Conservation (phyloP, 2,797 vertebrate species). For the Sus cebifrons region DNA sequence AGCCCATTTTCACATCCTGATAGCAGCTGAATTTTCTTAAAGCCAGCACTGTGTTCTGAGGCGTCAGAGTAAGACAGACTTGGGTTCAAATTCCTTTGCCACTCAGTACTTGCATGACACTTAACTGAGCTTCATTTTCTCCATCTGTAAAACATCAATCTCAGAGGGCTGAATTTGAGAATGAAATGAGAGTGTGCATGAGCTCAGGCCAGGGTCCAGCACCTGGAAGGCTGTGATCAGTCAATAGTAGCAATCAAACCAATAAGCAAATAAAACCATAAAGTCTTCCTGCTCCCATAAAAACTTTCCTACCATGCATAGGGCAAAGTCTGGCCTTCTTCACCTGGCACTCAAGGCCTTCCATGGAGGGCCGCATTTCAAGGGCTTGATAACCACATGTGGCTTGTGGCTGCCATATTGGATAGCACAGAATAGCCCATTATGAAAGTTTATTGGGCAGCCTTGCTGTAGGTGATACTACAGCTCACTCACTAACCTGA, state of each 20-base stretch:
- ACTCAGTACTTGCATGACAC: not conserved
- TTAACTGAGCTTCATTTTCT: slow-evolving; percentile 15
- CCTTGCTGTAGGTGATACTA: not conserved
- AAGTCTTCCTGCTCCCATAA: not conserved
- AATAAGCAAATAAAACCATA: slow-evolving; percentile 54
- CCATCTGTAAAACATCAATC: slow-evolving; percentile 1
- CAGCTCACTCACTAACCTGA: not conserved
- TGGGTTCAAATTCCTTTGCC: slow-evolving; percentile 6
- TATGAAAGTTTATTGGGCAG: not conserved
- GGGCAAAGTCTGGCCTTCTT: slow-evolving; percentile 19
- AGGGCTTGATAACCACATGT: not conserved
- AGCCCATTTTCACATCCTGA: not conserved
- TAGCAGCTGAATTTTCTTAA: slow-evolving; percentile 34
- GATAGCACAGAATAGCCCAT: not conserved
- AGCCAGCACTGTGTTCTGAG: not conserved
- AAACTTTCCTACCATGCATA: not conserved
- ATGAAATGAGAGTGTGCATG: not conserved
- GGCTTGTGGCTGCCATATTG: not conserved
- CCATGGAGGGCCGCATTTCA: not conserved
- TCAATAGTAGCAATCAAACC: not conserved
- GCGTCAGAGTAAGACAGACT: not conserved
- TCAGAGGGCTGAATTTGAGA: not conserved
- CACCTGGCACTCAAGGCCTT: not conserved
- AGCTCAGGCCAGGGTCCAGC: not conserved
- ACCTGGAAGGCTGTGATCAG: not conserved